Conservation (phyloP, 1,140 invertebrate species). For the Nomia melanderi region DNA sequence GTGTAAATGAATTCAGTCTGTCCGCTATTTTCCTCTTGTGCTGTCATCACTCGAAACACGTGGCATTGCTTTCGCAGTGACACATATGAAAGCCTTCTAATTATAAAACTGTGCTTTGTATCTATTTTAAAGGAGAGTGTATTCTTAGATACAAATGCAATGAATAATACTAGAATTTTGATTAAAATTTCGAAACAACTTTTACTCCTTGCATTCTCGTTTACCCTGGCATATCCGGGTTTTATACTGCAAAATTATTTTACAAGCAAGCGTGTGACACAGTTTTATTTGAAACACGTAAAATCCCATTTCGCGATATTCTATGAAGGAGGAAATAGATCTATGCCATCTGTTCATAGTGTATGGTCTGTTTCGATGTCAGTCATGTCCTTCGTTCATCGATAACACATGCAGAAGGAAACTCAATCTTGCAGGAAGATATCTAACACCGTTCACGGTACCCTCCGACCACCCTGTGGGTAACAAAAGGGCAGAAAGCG, state of each 20-base stretch:
- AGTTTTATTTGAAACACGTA: not conserved
- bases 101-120: too few relatives aligned
- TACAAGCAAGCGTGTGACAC: too few relatives aligned
- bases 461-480: slow-evolving; percentile 44
- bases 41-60: not conserved
- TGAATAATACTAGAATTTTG: too few relatives aligned
- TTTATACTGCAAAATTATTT: too few relatives aligned
- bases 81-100: not conserved
- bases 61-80: not conserved
- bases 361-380: slow-evolving; percentile 54
- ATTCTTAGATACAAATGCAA: too few relatives aligned
- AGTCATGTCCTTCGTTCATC: slow-evolving; percentile 59
- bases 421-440: slow-evolving; percentile 75
- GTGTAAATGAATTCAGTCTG: slow-evolving; percentile 19
- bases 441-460: slow-evolving; percentile 63
- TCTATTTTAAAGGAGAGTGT: too few relatives aligned
- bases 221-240: too few relatives aligned
- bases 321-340: slow-evolving; percentile 56
- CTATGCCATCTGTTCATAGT: slow-evolving; percentile 71
- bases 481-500: slow-evolving; percentile 66
- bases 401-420: slow-evolving; percentile 74
- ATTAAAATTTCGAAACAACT: too few relatives aligned
- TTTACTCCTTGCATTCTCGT: too few relatives aligned
- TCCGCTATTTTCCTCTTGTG: slow-evolving; percentile 1
- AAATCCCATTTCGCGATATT: slow-evolving; percentile 21